Evolutionary conservation across 37 sponge, comb jelly and placozoan genomes (phyloP).

Genomic region (Chondrosia reniformis): DNA sequence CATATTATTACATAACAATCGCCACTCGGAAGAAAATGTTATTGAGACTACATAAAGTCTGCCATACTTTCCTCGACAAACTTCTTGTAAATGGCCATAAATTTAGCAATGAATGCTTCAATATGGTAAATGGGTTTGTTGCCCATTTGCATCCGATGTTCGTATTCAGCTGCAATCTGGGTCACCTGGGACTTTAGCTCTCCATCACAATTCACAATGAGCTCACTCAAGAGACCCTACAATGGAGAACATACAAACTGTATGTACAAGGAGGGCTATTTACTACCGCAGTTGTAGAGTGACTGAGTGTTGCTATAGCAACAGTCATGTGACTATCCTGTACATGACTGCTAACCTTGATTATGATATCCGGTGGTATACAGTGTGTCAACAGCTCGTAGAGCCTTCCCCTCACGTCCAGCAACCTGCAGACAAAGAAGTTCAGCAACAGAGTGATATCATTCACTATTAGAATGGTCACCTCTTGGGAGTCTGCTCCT

Average conservation of each 20-base stretch:
- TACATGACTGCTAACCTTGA: constrained; percentile 54
- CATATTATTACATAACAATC: constrained; percentile 1
- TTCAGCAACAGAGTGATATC: background rate
- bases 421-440: constrained; percentile 39
- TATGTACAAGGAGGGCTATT: background rate
- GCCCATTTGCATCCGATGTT: constrained; percentile 92
- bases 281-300: background rate
- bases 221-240: constrained; percentile 75
- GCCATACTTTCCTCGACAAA: constrained; percentile 92
- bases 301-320: background rate
- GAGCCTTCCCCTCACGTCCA: constrained; percentile 80
- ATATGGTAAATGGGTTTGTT: constrained; percentile 94
- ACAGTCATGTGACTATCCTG: background rate
- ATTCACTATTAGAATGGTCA: background rate
- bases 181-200: constrained; percentile 83
- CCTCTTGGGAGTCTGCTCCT: constrained; percentile 95
- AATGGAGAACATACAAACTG: background rate
- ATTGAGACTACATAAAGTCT: constrained; percentile 45
- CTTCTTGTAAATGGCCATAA: constrained; percentile 93
- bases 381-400: constrained; percentile 95
- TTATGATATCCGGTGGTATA: constrained; percentile 93
- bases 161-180: constrained; percentile 88
- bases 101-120: constrained; percentile 97
- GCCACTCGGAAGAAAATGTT: background rate
- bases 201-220: constrained; percentile 87